Percentiles rank a stretch among this genome's conserved stretches.
phyloP scores from a whole-genome alignment of 2,888 invertebrate genomes.

The Volucella inflata region DNA sequence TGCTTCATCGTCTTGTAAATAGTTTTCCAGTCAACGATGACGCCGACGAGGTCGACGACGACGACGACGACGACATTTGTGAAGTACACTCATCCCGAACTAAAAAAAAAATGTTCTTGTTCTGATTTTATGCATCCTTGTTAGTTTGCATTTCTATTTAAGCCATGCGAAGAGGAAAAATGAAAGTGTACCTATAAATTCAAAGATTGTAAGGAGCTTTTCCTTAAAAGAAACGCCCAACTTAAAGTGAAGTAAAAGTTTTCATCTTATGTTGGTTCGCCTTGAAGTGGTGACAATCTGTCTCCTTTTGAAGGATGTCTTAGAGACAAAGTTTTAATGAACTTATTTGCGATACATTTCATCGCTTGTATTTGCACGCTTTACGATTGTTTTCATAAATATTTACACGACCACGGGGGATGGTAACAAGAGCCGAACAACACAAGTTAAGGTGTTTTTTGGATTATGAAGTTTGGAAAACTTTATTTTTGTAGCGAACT shows the following conservation, averaged over 20 bases:
- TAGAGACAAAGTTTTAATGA: constrained; percentile 67
- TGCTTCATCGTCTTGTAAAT: constrained; percentile 14
- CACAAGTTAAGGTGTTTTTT: too few relatives aligned
- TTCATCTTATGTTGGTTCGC: constrained; percentile 8
- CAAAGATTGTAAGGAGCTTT: constrained; percentile 23
- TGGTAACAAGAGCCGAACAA: too few relatives aligned
- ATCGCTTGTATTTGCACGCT: constrained; percentile 43
- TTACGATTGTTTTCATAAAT: constrained; percentile 41
- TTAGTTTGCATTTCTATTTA: constrained; percentile 31
- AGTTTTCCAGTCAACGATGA: too few relatives aligned
- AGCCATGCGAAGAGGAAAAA: neutral
- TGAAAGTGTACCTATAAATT: constrained; percentile 43
- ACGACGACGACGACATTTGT: neutral
- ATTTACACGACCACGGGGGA: neutral
- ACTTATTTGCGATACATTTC: constrained; percentile 70
- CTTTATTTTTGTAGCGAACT: too few relatives aligned
- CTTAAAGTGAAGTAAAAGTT: constrained; percentile 36
- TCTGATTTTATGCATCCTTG: constrained; percentile 53
- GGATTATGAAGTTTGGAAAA: too few relatives aligned
- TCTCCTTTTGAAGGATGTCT: constrained; percentile 46
- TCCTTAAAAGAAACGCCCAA: neutral
- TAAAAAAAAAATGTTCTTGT: constrained; percentile 39
- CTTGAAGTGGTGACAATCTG: constrained; percentile 49
- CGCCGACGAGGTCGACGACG: too few relatives aligned
- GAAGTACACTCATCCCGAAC: constrained; percentile 40